Percentiles rank a stretch among this genome's conserved stretches.
Evolutionary conservation across 2,888 invertebrate species (phyloP).

Genomic region (Oasisia sp.): DNA sequence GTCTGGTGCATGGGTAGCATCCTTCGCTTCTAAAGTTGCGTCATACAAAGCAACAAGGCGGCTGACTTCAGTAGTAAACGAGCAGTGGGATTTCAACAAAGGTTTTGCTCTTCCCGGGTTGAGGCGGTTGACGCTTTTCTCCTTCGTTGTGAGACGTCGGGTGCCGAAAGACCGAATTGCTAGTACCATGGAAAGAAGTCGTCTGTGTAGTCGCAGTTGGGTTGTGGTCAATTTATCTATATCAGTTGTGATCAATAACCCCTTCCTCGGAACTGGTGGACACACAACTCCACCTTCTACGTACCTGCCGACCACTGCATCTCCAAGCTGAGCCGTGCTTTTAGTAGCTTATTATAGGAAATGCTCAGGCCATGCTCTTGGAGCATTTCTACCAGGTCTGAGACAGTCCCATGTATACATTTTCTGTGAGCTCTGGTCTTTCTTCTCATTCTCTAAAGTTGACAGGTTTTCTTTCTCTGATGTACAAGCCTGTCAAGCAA

Average conservation of each 20-base stretch:
- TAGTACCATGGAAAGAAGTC: conserved; percentile 41
- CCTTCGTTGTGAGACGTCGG: conserved; percentile 29
- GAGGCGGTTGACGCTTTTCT: conserved; percentile 27
- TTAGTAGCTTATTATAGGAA: conserved; percentile 42
- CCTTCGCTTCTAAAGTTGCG: no score
- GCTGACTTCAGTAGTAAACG: no score
- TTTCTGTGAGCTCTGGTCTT: no score
- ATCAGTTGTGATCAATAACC: conserved; percentile 41
- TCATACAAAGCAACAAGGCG: no score
- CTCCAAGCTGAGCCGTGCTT: conserved; percentile 39
- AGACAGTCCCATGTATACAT: background rate
- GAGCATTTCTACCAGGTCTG: conserved; percentile 18
- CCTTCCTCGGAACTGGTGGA: conserved; percentile 31
- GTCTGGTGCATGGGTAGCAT: no score
- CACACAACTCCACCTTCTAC: conserved; percentile 29
- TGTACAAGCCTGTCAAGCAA: no score
- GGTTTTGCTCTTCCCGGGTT: background rate
- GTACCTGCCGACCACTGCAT: conserved; percentile 33
- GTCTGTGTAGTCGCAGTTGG: conserved; percentile 39
- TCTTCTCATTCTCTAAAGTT: no score
- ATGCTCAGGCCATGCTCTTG: conserved; percentile 40
- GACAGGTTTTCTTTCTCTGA: no score
- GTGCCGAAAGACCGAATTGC: conserved; percentile 41
- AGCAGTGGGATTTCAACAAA: no score
- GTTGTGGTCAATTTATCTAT: conserved; percentile 47